Percentiles rank a stretch among this genome's conserved stretches.
These are phyloP conservation scores for Onthophagus taurus DNA, from an alignment of 1,140 invertebrate genomes.

Conservation along the genomic window DNA sequence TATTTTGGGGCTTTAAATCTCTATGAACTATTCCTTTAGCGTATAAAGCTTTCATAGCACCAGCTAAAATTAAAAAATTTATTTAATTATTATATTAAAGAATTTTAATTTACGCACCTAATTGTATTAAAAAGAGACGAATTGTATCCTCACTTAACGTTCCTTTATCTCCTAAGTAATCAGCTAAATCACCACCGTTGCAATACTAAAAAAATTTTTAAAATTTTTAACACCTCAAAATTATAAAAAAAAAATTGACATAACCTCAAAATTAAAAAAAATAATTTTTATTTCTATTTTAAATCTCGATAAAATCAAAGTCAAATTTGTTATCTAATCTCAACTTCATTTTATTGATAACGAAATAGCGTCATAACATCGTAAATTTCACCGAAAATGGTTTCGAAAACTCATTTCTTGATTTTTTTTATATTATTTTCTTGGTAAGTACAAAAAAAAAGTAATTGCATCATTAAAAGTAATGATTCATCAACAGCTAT, in stretches of 20 bases:
- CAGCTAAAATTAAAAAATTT: conserved; percentile 49
- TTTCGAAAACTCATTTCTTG: too few species aligned
- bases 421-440: too few species aligned
- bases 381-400: too few species aligned
- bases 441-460: too few species aligned
- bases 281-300: neutral
- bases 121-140: conserved; percentile 85
- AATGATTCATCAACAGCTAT: too few species aligned
- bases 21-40: conserved; percentile 96
- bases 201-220: conserved; percentile 64
- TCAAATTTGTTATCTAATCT: too few species aligned
- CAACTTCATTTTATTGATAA: too few species aligned
- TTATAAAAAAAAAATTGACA: neutral
- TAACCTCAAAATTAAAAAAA: neutral
- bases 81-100: conserved; percentile 5
- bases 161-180: conserved; percentile 89
- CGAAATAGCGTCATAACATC: too few species aligned
- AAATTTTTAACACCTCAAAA: neutral
- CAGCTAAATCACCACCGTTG: conserved; percentile 96
- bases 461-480: too few species aligned
- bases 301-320: too few species aligned
- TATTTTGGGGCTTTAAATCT: conserved; percentile 98
- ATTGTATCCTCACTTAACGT: conserved; percentile 97
- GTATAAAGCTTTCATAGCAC: conserved; percentile 92
- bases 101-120: conserved; percentile 56